These are phyloP conservation scores for Pica pica DNA, from an alignment of 2,113 vertebrate species.

Conservation along the genomic window DNA sequence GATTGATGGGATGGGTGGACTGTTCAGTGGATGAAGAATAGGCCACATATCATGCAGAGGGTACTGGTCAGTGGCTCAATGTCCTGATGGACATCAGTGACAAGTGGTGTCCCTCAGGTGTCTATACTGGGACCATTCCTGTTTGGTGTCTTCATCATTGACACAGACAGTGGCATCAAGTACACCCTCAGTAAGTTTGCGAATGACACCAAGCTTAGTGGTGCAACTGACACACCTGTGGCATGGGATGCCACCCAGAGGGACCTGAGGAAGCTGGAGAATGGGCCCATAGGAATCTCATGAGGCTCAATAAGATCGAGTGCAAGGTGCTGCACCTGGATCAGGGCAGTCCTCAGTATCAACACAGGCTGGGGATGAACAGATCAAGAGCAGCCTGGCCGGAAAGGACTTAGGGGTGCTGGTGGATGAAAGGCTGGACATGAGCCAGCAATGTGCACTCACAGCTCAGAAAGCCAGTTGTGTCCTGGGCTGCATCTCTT, in stretches of 20 bases:
- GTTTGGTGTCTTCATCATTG: neutral
- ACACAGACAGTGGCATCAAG: neutral
- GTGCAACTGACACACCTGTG: neutral
- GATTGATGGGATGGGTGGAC: neutral
- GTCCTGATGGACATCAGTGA: neutral
- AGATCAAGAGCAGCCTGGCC: neutral
- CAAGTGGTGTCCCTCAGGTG: neutral
- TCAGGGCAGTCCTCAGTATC: neutral
- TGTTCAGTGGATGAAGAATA: neutral
- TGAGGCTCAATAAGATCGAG: neutral
- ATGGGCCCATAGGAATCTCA: neutral
- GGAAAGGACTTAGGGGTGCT: neutral
- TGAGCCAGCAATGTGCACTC: neutral
- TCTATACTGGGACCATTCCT: neutral
- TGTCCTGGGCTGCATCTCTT: neutral
- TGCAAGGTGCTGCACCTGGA: neutral
- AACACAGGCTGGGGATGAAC: neutral
- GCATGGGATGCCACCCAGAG: neutral
- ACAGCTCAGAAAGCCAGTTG: neutral
- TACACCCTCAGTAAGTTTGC: neutral
- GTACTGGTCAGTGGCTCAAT: neutral
- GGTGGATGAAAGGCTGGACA: neutral
- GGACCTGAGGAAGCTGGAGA: neutral
- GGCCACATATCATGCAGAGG: neutral
- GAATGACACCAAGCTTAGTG: neutral